Evolutionary conservation across 2,113 vertebrate genomes (phyloP).

Genomic region (Sphaerodactylus townsendi): DNA sequence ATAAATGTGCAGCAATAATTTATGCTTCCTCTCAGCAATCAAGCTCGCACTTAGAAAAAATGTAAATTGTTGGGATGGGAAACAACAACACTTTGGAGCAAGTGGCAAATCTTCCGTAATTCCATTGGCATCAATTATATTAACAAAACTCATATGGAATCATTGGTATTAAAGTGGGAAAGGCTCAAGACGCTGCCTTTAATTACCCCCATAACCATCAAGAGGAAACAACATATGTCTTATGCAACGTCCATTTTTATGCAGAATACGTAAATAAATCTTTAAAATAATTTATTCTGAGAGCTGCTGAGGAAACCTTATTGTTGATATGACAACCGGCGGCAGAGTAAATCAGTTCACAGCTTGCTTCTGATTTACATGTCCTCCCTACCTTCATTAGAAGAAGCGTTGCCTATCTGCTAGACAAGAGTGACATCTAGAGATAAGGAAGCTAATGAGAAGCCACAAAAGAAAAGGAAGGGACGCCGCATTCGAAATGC

Average conservation of each 20-base stretch:
- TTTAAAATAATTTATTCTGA: conserved; percentile 71
- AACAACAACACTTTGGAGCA: conserved; percentile 36
- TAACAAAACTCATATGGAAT: conserved; percentile 57
- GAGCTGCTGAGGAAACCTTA: conserved; percentile 76
- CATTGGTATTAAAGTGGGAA: conserved; percentile 65
- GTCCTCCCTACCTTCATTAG: conserved; percentile 47
- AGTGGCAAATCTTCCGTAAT: conserved; percentile 62
- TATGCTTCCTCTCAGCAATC: conserved; percentile 20
- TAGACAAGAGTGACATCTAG: conserved; percentile 79
- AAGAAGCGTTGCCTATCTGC: conserved; percentile 55
- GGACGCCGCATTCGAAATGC: not conserved
- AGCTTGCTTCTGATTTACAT: conserved; percentile 54
- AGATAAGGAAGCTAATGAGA: conserved; percentile 59
- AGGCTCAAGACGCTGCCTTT: conserved; percentile 61
- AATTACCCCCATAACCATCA: conserved; percentile 64
- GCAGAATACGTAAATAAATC: conserved; percentile 70
- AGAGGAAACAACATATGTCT: conserved; percentile 29
- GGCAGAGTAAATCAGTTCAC: conserved; percentile 67
- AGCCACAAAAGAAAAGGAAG: not conserved
- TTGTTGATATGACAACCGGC: conserved; percentile 80
- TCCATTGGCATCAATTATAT: conserved; percentile 57
- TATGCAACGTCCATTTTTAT: conserved; percentile 64
- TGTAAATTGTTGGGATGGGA: conserved; percentile 35
- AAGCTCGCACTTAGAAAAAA: conserved; percentile 49
- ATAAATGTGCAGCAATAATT: not conserved